These are phyloP conservation scores for Priocnemis perturbator DNA, from an alignment of 2,888 invertebrate genomes.

Conservation along the genomic window DNA sequence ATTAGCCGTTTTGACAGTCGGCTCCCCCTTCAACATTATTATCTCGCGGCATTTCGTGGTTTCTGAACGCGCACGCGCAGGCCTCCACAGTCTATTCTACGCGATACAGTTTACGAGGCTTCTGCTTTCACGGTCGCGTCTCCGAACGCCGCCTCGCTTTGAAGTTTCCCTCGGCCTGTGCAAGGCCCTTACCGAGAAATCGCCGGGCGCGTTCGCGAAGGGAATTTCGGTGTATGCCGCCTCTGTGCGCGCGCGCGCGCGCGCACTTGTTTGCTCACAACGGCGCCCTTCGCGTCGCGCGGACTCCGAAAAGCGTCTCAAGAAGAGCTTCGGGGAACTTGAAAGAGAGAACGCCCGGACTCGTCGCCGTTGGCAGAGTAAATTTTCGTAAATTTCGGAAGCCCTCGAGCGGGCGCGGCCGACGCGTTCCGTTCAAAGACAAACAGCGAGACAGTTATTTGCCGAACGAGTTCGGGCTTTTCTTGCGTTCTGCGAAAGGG, in stretches of 20 bases:
- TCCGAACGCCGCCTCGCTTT: slow-evolving; percentile 9
- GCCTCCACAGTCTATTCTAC: too few species aligned
- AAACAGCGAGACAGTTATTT: too few species aligned
- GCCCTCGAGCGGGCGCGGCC: too few species aligned
- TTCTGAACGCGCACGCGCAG: too few species aligned
- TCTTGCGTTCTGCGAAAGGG: too few species aligned
- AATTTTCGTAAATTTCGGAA: not conserved
- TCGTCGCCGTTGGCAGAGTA: slow-evolving; percentile 1
- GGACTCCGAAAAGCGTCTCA: not conserved
- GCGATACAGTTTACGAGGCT: slow-evolving; percentile 4
- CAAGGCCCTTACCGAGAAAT: slow-evolving; percentile 10
- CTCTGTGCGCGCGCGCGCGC: not conserved
- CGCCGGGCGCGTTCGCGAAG: slow-evolving; percentile 13
- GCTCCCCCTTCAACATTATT: too few species aligned
- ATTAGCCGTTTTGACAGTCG: too few species aligned
- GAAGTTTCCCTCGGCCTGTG: slow-evolving; percentile 12
- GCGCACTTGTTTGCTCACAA: slow-evolving; percentile 10
- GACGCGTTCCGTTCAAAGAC: too few species aligned
- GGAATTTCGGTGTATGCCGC: slow-evolving; percentile 3
- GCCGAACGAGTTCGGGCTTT: too few species aligned
- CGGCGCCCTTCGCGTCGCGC: not conserved
- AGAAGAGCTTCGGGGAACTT: not conserved
- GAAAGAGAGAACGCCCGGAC: not conserved
- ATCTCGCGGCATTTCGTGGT: too few species aligned
- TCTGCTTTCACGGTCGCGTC: slow-evolving; percentile 19